These are phyloP conservation scores for Actinopyga echinites DNA, from an alignment of 53 echinoderm and acorn worm species.

Conservation along the genomic window DNA sequence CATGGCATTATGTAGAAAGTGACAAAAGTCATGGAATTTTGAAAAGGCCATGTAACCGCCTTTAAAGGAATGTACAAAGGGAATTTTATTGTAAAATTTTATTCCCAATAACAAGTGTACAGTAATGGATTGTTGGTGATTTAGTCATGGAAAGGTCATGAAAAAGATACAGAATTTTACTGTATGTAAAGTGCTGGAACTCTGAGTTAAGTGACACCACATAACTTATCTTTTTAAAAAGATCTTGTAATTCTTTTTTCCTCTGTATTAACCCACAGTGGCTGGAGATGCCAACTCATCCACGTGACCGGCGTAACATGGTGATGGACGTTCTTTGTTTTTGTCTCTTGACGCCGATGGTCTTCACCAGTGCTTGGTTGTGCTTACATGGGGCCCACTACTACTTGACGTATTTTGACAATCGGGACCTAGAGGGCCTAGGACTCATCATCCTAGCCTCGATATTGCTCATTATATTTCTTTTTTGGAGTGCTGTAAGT, in stretches of 20 bases:
- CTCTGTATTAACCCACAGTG: slow-evolving; percentile 50
- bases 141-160: too few relatives aligned
- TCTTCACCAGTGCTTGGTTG: slow-evolving; percentile 63
- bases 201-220: too few relatives aligned
- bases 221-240: too few relatives aligned
- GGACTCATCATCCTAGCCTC: slow-evolving; percentile 64
- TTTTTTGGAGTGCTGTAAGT: slow-evolving; percentile 74
- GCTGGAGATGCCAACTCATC: slow-evolving; percentile 52
- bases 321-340: slow-evolving; percentile 56
- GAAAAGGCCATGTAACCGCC: too few relatives aligned
- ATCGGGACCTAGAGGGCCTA: slow-evolving; percentile 57
- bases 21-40: too few relatives aligned
- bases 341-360: slow-evolving; percentile 64
- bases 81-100: too few relatives aligned
- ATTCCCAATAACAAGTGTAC: too few relatives aligned
- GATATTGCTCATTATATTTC: slow-evolving; percentile 66
- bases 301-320: slow-evolving; percentile 66
- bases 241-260: neutral
- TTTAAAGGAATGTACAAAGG: too few relatives aligned
- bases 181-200: too few relatives aligned
- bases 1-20: too few relatives aligned
- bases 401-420: slow-evolving; percentile 53
- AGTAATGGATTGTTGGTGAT: too few relatives aligned
- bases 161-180: too few relatives aligned
- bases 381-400: slow-evolving; percentile 76